These are phyloP conservation scores for Buphagus erythrorhynchus DNA, from an alignment of 2,797 vertebrate species.

Conservation along the genomic window DNA sequence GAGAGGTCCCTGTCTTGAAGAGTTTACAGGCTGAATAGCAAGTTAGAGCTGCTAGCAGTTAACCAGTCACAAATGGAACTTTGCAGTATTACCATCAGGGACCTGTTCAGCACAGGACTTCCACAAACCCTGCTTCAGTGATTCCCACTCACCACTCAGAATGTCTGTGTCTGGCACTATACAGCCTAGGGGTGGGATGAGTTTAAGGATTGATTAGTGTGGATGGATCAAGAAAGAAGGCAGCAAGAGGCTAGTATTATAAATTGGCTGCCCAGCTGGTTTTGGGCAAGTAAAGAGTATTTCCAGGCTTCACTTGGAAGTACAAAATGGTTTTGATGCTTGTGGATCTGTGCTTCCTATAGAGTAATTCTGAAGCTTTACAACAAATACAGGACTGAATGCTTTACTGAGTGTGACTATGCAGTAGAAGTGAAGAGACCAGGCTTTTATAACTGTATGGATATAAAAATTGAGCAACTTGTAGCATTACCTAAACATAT, in stretches of 20 bases:
- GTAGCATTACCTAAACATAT: neutral
- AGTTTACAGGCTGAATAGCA: neutral
- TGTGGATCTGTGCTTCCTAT: neutral
- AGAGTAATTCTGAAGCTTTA: neutral
- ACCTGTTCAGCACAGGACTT: neutral
- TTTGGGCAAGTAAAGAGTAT: neutral
- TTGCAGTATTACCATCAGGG: neutral
- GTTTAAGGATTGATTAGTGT: neutral
- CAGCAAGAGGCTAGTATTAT: neutral
- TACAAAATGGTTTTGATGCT: neutral
- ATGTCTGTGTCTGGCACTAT: neutral
- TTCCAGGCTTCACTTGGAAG: neutral
- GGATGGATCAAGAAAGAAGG: neutral
- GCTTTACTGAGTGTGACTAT: neutral
- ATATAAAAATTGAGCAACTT: neutral
- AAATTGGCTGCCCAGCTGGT: neutral
- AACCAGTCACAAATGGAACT: neutral
- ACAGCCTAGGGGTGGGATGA: neutral
- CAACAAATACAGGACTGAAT: neutral
- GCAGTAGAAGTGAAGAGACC: neutral
- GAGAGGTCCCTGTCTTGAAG: conserved; percentile 16
- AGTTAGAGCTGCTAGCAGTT: neutral
- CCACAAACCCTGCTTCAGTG: neutral
- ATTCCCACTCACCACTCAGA: neutral
- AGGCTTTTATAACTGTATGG: neutral